These are phyloP conservation scores for Oncorhynchus mykiss DNA, from an alignment of 2,113 vertebrate genomes.

Conservation along the genomic window DNA sequence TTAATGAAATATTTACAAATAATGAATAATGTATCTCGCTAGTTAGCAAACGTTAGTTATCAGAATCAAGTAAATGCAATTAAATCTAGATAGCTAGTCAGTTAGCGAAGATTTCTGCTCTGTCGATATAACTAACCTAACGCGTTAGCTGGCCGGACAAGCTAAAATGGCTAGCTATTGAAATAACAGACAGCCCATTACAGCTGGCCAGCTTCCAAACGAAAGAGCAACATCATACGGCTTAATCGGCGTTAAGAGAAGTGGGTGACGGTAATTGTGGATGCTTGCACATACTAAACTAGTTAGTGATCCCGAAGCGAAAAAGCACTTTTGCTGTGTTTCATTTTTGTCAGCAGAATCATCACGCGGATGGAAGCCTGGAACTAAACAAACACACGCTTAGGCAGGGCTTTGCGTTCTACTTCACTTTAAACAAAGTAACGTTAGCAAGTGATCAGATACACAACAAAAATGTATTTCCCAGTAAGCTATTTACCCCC, in stretches of 20 bases:
- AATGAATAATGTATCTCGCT: no score
- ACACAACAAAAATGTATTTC: background rate
- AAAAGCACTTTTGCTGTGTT: background rate
- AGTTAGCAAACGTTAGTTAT: no score
- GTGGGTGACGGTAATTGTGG: background rate
- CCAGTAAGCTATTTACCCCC: constrained; percentile 53
- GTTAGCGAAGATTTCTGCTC: no score
- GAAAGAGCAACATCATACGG: background rate
- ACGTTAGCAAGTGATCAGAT: no score
- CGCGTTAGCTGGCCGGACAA: no score
- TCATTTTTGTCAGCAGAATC: constrained; percentile 39
- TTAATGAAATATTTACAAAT: no score
- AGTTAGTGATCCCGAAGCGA: background rate
- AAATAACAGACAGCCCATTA: constrained; percentile 6
- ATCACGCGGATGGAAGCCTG: constrained; percentile 43
- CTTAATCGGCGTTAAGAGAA: background rate
- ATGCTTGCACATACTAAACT: background rate
- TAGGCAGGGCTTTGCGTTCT: constrained; percentile 43
- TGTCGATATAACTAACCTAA: no score
- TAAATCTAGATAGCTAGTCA: no score
- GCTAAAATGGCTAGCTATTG: constrained; percentile 37
- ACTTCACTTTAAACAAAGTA: constrained; percentile 9
- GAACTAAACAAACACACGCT: constrained; percentile 52
- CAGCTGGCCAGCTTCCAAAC: background rate
- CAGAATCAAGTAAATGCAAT: no score